Percentiles rank a stretch among this genome's conserved stretches.
Conservation (phyloP, 2,113 vertebrate genomes). For the Mus musculus region DNA sequence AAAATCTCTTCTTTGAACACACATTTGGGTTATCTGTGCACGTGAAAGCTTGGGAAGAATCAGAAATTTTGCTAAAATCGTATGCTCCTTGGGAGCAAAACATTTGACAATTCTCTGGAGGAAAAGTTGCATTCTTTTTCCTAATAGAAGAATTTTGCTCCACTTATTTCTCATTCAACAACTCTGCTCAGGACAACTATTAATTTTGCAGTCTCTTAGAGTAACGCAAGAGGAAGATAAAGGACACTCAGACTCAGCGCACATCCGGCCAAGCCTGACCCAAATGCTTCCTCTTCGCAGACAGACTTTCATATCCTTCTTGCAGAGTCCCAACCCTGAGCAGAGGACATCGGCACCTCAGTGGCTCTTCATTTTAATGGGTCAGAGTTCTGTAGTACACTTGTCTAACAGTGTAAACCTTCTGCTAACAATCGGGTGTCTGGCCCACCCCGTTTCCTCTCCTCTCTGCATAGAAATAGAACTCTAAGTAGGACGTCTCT, state of each 20-base stretch:
- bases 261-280: background rate
- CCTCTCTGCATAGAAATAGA: constrained; percentile 87
- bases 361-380: constrained; percentile 86
- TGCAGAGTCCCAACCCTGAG: constrained; percentile 70
- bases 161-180: constrained; percentile 57
- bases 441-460: constrained; percentile 85
- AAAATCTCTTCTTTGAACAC: constrained; percentile 85
- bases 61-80: background rate
- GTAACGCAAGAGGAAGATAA: constrained; percentile 45
- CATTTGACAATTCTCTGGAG: background rate
- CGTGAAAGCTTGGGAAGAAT: background rate
- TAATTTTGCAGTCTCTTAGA: background rate
- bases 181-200: constrained; percentile 7
- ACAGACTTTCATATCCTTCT: constrained; percentile 83
- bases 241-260: background rate
- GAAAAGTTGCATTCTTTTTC: constrained; percentile 40
- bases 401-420: constrained; percentile 88
- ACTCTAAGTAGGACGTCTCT: constrained; percentile 91
- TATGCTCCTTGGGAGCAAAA: constrained; percentile 34
- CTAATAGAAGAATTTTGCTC: constrained; percentile 10
- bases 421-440: constrained; percentile 88
- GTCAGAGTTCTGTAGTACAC: constrained; percentile 84
- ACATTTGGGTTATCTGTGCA: background rate
- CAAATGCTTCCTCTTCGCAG: constrained; percentile 71
- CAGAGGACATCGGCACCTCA: constrained; percentile 79